phyloP scores from a whole-genome alignment of 2,888 invertebrate genomes.

The Teleogryllus oceanicus region DNA sequence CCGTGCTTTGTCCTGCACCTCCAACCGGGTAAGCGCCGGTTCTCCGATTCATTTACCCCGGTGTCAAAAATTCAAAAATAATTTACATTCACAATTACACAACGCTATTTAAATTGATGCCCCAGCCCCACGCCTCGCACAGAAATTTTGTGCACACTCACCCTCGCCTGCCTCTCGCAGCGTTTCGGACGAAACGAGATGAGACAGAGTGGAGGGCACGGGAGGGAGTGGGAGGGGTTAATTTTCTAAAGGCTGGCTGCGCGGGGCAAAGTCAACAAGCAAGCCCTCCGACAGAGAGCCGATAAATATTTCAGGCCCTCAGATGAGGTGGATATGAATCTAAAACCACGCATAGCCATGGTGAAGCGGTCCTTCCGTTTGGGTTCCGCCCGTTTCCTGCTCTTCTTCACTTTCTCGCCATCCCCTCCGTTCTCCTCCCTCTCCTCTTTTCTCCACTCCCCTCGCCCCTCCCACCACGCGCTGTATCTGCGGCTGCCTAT shows the following conservation, averaged over 20 bases:
- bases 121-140: background rate
- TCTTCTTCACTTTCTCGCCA: background rate
- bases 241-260: background rate
- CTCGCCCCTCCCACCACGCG: background rate
- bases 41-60: background rate
- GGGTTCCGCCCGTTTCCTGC: background rate
- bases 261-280: background rate
- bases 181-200: background rate
- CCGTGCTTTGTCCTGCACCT: no score
- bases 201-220: background rate
- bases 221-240: background rate
- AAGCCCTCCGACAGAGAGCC: background rate
- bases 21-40: background rate
- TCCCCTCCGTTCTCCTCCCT: background rate
- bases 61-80: constrained; percentile 1
- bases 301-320: constrained; percentile 1
- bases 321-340: constrained; percentile 18
- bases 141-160: background rate
- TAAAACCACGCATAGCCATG: background rate
- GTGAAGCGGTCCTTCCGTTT: background rate
- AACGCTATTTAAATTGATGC: background rate
- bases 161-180: background rate
- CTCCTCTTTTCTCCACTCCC: background rate
- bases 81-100: background rate
- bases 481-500: background rate